Conservation (phyloP, 2,888 invertebrate genomes). For the Sminthurides aquaticus region DNA sequence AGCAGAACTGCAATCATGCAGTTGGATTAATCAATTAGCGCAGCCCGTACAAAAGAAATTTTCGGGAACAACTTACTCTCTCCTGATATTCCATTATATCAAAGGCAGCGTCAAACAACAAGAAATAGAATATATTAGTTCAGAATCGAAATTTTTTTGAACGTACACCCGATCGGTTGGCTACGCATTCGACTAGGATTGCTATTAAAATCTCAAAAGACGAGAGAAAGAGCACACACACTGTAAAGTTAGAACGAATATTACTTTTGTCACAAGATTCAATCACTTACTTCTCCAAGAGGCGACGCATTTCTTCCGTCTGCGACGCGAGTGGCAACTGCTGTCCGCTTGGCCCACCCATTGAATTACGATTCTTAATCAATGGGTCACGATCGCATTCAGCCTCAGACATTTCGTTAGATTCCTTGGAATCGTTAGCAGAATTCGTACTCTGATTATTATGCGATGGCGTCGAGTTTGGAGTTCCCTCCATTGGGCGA, state of each 20-base stretch:
- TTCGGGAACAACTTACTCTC: not conserved
- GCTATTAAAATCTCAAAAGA: too few relatives aligned
- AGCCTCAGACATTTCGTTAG: slow-evolving; percentile 88
- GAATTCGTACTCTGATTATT: slow-evolving; percentile 56
- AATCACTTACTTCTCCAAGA: slow-evolving; percentile 90
- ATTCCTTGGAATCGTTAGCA: slow-evolving; percentile 88
- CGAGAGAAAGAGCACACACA: too few relatives aligned
- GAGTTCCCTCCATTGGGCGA: slow-evolving; percentile 59
- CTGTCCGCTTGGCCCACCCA: slow-evolving; percentile 24
- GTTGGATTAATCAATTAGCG: slow-evolving; percentile 9
- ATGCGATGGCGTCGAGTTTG: slow-evolving; percentile 34
- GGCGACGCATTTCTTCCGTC: slow-evolving; percentile 94
- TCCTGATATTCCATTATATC: slow-evolving; percentile 14
- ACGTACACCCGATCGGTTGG: too few relatives aligned
- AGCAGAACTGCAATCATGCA: slow-evolving; percentile 25
- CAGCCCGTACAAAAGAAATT: not conserved
- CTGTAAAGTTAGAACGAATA: too few relatives aligned
- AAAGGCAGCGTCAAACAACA: slow-evolving; percentile 12
- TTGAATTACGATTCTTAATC: slow-evolving; percentile 50
- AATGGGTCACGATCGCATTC: slow-evolving; percentile 79
- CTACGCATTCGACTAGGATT: too few relatives aligned
- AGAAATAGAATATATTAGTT: not conserved
- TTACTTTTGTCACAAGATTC: too few relatives aligned
- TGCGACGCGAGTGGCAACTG: slow-evolving; percentile 53
- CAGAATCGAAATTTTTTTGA: not conserved